Conservation (phyloP, 2,797 vertebrate species). For the Calcarius lapponicus region DNA sequence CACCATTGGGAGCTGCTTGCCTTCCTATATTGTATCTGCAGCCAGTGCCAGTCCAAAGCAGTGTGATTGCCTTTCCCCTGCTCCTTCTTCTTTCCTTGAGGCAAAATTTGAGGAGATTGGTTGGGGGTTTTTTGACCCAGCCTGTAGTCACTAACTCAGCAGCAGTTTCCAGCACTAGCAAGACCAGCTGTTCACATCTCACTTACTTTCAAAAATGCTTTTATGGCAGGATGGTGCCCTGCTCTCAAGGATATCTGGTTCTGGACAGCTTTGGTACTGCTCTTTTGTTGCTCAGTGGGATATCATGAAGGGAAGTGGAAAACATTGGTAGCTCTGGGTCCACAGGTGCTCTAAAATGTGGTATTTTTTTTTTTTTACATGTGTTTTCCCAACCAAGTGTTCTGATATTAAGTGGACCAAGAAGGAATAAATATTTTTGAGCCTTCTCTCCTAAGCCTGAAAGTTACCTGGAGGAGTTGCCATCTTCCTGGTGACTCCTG, state of each 20-base stretch:
- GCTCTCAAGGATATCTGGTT: background rate
- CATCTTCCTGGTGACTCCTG: background rate
- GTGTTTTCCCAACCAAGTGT: background rate
- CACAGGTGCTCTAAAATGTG: background rate
- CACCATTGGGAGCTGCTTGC: background rate
- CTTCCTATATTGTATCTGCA: background rate
- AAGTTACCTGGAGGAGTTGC: background rate
- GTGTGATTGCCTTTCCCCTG: fast-evolving
- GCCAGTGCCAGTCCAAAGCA: background rate
- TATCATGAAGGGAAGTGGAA: background rate
- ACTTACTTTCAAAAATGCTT: background rate
- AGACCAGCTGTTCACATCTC: background rate
- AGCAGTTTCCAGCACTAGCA: background rate
- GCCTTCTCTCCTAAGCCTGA: background rate
- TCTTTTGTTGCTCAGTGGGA: background rate
- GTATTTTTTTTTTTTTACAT: background rate
- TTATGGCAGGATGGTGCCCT: background rate
- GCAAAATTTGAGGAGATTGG: background rate
- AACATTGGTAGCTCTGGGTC: background rate
- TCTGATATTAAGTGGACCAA: background rate
- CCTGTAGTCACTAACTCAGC: background rate
- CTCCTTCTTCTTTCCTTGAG: background rate
- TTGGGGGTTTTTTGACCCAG: background rate
- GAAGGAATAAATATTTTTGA: background rate
- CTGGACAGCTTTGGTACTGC: background rate